Evolutionary conservation across 2,797 vertebrate genomes (phyloP).

Genomic region (Momotus momota): DNA sequence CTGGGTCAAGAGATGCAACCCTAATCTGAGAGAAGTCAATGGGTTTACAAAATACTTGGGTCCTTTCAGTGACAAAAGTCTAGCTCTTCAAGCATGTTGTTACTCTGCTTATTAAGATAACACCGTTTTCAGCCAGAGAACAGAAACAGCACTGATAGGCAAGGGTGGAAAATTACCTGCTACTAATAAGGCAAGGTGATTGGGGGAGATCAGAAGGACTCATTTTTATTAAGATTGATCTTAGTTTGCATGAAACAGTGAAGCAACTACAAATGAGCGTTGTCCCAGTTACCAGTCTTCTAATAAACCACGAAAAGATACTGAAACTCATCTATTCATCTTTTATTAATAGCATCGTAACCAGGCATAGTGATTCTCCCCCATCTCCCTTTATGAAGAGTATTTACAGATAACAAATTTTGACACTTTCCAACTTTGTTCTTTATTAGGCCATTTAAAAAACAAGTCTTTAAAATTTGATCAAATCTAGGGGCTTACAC

Average conservation of each 20-base stretch:
- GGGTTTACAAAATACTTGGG: background rate
- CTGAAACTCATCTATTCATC: background rate
- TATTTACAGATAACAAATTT: background rate
- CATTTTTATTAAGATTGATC: background rate
- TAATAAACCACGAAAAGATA: conserved; percentile 1
- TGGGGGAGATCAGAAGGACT: background rate
- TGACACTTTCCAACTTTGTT: conserved; percentile 16
- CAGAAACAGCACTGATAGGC: background rate
- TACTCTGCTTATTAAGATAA: background rate
- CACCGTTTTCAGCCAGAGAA: background rate
- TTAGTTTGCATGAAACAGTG: background rate
- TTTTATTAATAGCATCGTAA: conserved; percentile 7
- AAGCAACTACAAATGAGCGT: background rate
- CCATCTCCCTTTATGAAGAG: background rate
- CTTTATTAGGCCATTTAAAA: conserved; percentile 24
- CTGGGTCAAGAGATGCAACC: background rate
- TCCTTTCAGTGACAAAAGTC: background rate
- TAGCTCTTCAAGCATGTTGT: background rate
- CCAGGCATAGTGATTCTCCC: background rate
- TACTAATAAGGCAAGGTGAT: background rate
- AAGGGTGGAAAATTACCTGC: background rate
- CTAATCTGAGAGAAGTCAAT: background rate
- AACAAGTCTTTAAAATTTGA: background rate
- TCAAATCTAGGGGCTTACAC: background rate
- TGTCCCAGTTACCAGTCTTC: background rate